A percentile compares a stretch with the other conserved stretches of the same genome.
phyloP scores from a whole-genome alignment of 2,113 vertebrate species.

The Ailuropoda melanoleuca region DNA sequence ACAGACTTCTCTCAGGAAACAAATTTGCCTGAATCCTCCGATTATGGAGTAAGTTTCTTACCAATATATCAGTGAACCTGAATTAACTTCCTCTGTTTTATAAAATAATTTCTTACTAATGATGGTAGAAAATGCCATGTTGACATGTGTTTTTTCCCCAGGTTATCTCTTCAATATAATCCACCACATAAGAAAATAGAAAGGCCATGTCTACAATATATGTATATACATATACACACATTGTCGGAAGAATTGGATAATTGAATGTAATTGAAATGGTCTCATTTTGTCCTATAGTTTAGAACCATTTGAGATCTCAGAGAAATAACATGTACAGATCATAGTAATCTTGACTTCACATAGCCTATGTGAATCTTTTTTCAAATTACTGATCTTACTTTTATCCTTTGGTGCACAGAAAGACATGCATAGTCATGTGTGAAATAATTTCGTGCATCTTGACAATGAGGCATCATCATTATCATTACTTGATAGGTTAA shows the following conservation, averaged over 20 bases:
- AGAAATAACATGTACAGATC: background rate
- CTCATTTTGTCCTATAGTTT: background rate
- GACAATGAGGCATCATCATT: background rate
- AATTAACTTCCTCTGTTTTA: background rate
- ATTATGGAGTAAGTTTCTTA: background rate
- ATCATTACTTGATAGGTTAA: background rate
- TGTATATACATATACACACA: background rate
- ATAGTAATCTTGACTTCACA: background rate
- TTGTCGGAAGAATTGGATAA: background rate
- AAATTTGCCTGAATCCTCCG: background rate
- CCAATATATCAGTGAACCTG: background rate
- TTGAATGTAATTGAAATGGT: background rate
- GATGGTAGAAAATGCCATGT: background rate
- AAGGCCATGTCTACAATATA: background rate
- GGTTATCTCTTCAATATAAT: background rate
- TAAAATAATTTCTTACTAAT: background rate
- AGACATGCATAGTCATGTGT: background rate
- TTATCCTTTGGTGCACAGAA: background rate
- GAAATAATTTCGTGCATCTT: background rate
- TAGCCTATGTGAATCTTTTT: background rate
- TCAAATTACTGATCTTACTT: background rate
- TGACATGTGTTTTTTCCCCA: background rate
- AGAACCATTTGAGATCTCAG: background rate
- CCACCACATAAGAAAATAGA: background rate
- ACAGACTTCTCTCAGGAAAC: background rate